phyloP scores from a whole-genome alignment of 92 coral and sea anemone genomes.

The Phenganax marumi region DNA sequence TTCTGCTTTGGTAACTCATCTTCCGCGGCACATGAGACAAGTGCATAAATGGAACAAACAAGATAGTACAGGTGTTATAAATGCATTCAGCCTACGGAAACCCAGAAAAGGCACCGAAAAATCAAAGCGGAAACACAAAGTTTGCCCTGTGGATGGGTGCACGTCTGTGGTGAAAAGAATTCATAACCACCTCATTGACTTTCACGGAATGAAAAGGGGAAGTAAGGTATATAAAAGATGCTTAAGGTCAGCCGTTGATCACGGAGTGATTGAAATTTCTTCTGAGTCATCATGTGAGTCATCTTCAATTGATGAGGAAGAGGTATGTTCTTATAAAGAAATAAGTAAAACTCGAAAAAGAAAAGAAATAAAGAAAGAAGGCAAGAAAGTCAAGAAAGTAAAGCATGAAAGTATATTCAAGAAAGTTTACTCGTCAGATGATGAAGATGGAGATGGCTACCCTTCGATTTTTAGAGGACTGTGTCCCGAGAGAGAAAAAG shows the following conservation, averaged over 20 bases:
- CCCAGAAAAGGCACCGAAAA: neutral
- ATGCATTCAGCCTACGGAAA: constrained; percentile 8
- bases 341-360: neutral
- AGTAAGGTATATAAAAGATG: constrained; percentile 1
- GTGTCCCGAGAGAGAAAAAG: neutral
- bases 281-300: constrained; percentile 25
- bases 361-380: neutral
- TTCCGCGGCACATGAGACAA: constrained; percentile 24
- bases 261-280: neutral
- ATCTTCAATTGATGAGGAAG: constrained; percentile 26
- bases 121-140: neutral
- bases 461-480: constrained; percentile 20
- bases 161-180: constrained; percentile 19
- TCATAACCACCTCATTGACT: constrained; percentile 20
- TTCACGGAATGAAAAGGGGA: constrained; percentile 15
- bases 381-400: neutral
- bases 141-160: constrained; percentile 13
- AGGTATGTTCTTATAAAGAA: neutral
- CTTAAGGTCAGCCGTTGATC: constrained; percentile 1
- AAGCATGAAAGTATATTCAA: constrained; percentile 29
- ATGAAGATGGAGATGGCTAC: constrained; percentile 1
- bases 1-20: neutral
- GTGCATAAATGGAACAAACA: constrained; percentile 6
- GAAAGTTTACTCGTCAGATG: constrained; percentile 23
- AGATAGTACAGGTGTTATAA: neutral